Evolutionary conservation across 2,113 vertebrate species (phyloP), one percentile per base, ranked within the genome.

Genomic region (Carassius carassius): DNA sequence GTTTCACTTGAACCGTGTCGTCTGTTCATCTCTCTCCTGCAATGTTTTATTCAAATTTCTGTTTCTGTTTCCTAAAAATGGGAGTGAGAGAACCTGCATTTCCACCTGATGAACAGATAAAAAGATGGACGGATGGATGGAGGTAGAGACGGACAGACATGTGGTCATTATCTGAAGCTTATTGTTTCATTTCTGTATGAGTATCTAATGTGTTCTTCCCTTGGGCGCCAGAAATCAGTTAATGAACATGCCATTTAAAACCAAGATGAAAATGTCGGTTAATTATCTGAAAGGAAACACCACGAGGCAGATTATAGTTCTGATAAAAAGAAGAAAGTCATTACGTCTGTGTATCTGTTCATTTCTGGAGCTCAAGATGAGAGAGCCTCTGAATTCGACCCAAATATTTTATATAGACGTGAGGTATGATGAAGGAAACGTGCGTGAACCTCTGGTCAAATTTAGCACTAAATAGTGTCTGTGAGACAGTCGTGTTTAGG

Each of bases 191-290:
- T 32, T 29, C n/a, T n/a, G n/a, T n/a, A 16, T 17, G 63, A 67
- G 63, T 5, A 37, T 47, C 16, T 87, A 25, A 54, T 44, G 69
- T 32, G 54, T 69, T 56, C 54, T 75, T 56, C 86, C 78, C 85
- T 86, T 47, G 17, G 85, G 92, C 88, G 81, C 75, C 54, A 77
- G 83, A 81, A 92, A 92, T 90, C 87, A 76, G 86, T 91, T 92
- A 93, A 92, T 93, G 92, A 92, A 91, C 90, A 88, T 88, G 92
- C 87, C 91, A 91, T 91, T 91, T 91, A 91, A 92, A 91, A 92
- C 87, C 87, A 91, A 91, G 90, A 93, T 89, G 89, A 92, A 92
- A 90, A 91, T 85, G 82, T 74, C 87, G 84, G 91, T 91, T 93
- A 93, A 93, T 94, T 93, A 94, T 93, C 92, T 92, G 87, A 88